A percentile compares a stretch with the other conserved stretches of the same genome.
phyloP scores from a whole-genome alignment of 2,888 invertebrate genomes.

The Melieria crassipennis region DNA sequence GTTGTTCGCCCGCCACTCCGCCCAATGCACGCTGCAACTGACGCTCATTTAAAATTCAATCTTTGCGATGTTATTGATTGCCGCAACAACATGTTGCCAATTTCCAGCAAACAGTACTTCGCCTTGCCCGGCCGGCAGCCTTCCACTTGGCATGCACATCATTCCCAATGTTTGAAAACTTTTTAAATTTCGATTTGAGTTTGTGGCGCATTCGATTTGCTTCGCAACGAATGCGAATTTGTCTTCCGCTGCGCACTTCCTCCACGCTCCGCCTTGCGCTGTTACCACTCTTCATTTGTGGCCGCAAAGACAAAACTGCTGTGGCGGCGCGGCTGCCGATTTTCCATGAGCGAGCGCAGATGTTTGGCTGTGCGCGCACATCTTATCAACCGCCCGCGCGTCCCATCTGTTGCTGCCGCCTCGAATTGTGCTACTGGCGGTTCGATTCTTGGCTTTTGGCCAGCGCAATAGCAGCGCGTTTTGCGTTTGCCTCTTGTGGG shows the following conservation, averaged over 20 bases:
- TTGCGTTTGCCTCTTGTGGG: not conserved
- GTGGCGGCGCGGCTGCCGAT: too few species aligned
- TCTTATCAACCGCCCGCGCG: too few species aligned
- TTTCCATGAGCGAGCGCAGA: too few species aligned
- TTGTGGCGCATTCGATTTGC: not conserved
- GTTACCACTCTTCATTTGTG: too few species aligned
- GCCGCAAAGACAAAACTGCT: too few species aligned
- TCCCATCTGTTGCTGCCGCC: too few species aligned
- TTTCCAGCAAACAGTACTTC: not conserved
- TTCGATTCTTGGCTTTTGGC: constrained; percentile 18
- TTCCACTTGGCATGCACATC: constrained; percentile 6
- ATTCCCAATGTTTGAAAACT: constrained; percentile 23
- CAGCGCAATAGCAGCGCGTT: not conserved
- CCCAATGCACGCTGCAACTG: not conserved
- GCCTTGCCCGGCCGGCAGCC: not conserved
- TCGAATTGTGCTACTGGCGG: not conserved
- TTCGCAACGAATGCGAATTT: not conserved
- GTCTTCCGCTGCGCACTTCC: not conserved
- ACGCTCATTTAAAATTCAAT: constrained; percentile 23
- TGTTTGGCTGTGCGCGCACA: too few species aligned
- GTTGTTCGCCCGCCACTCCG: too few species aligned
- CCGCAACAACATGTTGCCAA: not conserved
- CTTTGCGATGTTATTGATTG: not conserved
- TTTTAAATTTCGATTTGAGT: constrained; percentile 12
- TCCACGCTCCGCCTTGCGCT: too few species aligned